Evolutionary conservation across 2,113 vertebrate genomes (phyloP), one percentile per base, ranked within the genome.

Genomic region (Sturnus vulgaris): DNA sequence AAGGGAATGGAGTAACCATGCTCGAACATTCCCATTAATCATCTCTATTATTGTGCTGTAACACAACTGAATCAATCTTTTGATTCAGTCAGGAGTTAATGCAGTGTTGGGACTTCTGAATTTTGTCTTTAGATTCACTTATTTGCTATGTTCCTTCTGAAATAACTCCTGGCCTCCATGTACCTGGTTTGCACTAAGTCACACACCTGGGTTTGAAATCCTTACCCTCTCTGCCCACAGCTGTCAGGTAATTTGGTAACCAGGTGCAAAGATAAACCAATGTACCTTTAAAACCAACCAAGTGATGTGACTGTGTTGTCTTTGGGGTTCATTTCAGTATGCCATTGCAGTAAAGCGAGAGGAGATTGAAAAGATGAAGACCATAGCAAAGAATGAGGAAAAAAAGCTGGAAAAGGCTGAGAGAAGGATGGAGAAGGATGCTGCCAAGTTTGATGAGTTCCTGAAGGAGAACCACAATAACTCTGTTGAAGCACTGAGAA

Each of bases 381-480:
- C 96, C n/a, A 69, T 97, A 90, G 94, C 95, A 1, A 78, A 78
- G 9, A 69, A 91, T 0, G 98, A 99, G 88, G 98, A 99, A 93
- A 94, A 44, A 16, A 97, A 97, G 75, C 93, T 99, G 96, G 86
- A 97, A 73, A 86, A 68, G 75, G 98, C 99, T 0, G 98, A 99
- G 90, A 91, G 90, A 75, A 52, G 85, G 63, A 97, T 99, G 65
- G 98, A 99, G 89, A 97, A 97, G 49, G 98, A 99, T 2, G 95
- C 97, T 10, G 42, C 96, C 20, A 64, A 92, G 70, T 99, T 99
- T 42, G 98, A 99, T 1, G 97, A 98, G 82, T 98, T 99, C 92
- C 97, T 99, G 80, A 98, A 98, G 68, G 98, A 99, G 76, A 99
- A 98, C 7, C 98, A 99, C 55, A 98, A 97, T 92, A 98, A 96